Base-by-base conservation (phyloP, 2,888 invertebrate species). In the Callyntrura guangdongensis region DNA sequence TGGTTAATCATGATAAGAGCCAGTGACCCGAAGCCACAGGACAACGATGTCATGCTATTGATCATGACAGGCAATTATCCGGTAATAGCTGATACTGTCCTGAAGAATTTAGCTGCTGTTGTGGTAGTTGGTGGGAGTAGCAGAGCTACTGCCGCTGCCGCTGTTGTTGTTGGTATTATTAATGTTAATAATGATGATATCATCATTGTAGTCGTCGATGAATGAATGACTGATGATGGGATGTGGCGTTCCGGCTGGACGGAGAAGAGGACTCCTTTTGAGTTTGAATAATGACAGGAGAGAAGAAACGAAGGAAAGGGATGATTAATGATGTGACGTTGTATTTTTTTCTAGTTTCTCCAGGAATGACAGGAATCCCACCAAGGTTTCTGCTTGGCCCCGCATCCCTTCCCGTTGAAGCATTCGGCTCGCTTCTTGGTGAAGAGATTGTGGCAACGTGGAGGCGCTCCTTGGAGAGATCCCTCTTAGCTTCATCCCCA, bases 401-500 rank as follows among this genome's bases (percentile, higher is more conserved):
- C 59, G 84, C 92, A 45, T 92, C 93, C 88, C 93, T 94, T 47
- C 94, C 94, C 53, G 93, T 93, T 17, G 94, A 94, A 89, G 93
- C 94, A 8, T 95, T 95, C 93, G 95, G 95, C 83, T 94, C 95
- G 56, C 94, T 95, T 92, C 96, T 97, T 95, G 98, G 98, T 95
- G 97, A 97, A 95, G 97, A 97, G 95, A 97, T 98, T 95, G 97
- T 97, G 95, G 96, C 96, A 94, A 96, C 97, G 95, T 97, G 97
- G 97, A 96, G 97, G 95, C 96, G 97, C 94, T 96, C 96, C 94
- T 96, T 97, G 95, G 97, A 97, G 95, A 95, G 95, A 94, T 94
- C 95, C 94, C 91, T 94, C 20, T 85, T 94, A 47, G 93, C 94
- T 87, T 93, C 94, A 56, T 94, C 93, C 81, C 93, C 93, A 89